Conservation (phyloP, 2,113 vertebrate genomes). For the Eulacestoma nigropectus region DNA sequence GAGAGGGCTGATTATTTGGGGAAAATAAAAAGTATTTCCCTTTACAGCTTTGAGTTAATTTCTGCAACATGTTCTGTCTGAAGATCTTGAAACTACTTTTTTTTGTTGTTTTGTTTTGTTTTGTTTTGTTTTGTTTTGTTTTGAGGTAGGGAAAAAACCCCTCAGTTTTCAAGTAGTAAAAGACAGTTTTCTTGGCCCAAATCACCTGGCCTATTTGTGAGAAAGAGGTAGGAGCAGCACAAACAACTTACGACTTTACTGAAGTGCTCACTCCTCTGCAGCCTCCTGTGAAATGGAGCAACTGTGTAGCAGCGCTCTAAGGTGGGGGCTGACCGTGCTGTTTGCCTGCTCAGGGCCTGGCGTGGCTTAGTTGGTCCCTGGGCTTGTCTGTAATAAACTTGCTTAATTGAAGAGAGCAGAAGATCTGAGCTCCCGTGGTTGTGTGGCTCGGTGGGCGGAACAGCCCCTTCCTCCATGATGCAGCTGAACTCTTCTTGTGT, state of each 20-base stretch:
- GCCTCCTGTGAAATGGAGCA: background rate
- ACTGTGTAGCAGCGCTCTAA: background rate
- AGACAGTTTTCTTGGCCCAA: background rate
- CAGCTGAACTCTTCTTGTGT: background rate
- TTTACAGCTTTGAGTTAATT: background rate
- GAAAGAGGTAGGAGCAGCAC: background rate
- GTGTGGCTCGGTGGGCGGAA: background rate
- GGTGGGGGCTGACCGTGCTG: background rate
- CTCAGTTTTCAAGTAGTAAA: background rate
- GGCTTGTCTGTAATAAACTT: background rate
- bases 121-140: background rate
- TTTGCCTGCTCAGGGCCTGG: background rate
- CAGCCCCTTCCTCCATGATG: background rate
- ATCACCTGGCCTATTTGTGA: background rate
- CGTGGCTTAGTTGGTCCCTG: background rate
- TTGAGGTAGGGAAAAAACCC: background rate
- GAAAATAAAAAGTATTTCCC: background rate
- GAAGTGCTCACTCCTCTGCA: background rate
- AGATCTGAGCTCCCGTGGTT: background rate
- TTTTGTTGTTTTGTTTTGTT: background rate
- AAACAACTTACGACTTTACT: background rate
- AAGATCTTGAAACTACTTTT: background rate
- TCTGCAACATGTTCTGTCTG: background rate
- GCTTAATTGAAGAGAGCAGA: background rate
- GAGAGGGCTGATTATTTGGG: background rate